Evolutionary conservation across 2,888 invertebrate genomes (phyloP).

Genomic region (Monopis laevigella): DNA sequence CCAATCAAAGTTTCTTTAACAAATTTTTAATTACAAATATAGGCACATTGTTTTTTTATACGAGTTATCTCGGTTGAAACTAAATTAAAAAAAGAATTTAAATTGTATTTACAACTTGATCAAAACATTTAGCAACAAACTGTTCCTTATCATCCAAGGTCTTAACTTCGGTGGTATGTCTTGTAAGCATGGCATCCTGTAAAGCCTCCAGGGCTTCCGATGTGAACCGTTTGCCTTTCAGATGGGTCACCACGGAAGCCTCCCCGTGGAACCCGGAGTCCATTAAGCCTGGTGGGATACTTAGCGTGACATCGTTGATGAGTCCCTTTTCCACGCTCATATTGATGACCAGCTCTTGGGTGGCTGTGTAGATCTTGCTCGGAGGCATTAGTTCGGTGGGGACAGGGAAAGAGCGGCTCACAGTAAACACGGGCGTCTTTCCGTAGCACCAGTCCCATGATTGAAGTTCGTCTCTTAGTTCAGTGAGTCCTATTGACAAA

Average conservation of each 20-base stretch:
- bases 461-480: slow-evolving; percentile 73
- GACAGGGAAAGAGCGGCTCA: slow-evolving; percentile 71
- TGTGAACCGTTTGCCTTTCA: slow-evolving; percentile 73
- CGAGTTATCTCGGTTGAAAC: slow-evolving; percentile 34
- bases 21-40: slow-evolving; percentile 1
- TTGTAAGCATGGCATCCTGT: slow-evolving; percentile 60
- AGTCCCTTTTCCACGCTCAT: slow-evolving; percentile 73
- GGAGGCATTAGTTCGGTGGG: slow-evolving; percentile 60
- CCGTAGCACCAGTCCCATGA: slow-evolving; percentile 93
- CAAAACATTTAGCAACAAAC: slow-evolving; percentile 71
- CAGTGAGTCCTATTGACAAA: slow-evolving; percentile 79
- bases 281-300: slow-evolving; percentile 69
- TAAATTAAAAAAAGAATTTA: slow-evolving; percentile 48
- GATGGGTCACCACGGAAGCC: slow-evolving; percentile 71
- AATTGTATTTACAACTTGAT: slow-evolving; percentile 69
- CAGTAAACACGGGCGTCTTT: slow-evolving; percentile 84
- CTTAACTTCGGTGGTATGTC: slow-evolving; percentile 37
- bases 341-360: slow-evolving; percentile 67
- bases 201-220: slow-evolving; percentile 70
- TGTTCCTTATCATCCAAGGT: slow-evolving; percentile 65
- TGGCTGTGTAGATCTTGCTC: slow-evolving; percentile 40
- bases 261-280: slow-evolving; percentile 70
- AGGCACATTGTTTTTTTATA: slow-evolving; percentile 5
- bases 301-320: slow-evolving; percentile 72
- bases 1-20: no score